These are phyloP conservation scores for Mohoua ochrocephala DNA, from an alignment of 2,113 vertebrate genomes.

Conservation along the genomic window DNA sequence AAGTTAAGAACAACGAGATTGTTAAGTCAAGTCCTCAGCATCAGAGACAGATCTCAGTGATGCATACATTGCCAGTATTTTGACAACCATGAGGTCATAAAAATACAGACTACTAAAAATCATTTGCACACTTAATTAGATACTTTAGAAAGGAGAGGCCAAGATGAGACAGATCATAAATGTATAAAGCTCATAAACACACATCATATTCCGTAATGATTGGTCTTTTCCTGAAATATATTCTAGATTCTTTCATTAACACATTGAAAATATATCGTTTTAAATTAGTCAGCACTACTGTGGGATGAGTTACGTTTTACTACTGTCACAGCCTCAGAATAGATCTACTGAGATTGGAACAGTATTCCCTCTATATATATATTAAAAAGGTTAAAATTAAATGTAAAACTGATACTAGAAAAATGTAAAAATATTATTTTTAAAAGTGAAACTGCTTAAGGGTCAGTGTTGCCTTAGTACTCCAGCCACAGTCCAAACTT, in stretches of 20 bases:
- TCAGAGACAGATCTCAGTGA: neutral
- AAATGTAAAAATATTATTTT: neutral
- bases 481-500: neutral
- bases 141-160: neutral
- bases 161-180: neutral
- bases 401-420: neutral
- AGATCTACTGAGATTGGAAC: neutral
- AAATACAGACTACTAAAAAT: neutral
- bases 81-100: neutral
- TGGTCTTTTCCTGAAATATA: neutral
- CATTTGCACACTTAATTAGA: neutral
- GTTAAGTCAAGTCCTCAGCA: neutral
- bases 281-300: neutral
- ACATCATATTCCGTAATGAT: neutral
- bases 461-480: neutral
- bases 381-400: neutral
- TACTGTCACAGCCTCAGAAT: neutral
- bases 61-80: neutral
- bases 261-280: neutral
- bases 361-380: neutral
- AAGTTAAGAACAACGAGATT: neutral
- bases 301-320: accelerated
- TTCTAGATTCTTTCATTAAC: neutral
- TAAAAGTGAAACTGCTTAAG: neutral
- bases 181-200: neutral